Percentiles rank a stretch among this genome's conserved stretches.
Conservation (phyloP, 1,140 invertebrate genomes). For the Cyclina sinensis region DNA sequence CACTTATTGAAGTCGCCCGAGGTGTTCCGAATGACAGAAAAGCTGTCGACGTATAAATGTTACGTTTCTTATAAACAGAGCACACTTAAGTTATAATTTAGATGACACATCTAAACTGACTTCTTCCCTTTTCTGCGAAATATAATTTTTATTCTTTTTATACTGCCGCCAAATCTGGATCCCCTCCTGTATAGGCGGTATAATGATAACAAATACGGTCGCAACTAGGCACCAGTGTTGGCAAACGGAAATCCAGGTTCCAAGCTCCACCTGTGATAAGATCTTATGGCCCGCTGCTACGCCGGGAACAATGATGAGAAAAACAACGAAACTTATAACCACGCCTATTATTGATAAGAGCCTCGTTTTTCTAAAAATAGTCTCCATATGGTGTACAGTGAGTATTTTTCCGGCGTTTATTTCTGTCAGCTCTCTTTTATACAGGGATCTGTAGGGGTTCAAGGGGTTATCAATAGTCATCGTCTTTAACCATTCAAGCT, state of each 20-base stretch:
- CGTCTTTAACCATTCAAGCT: conserved; percentile 67
- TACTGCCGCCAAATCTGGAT: conserved; percentile 33
- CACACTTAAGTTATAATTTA: too few species aligned
- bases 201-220: conserved; percentile 29
- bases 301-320: conserved; percentile 63
- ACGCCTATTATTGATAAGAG: conserved; percentile 55
- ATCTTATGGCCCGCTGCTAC: conserved; percentile 35
- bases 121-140: not conserved
- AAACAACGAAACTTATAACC: conserved; percentile 57
- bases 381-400: conserved; percentile 55
- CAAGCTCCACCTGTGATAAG: not conserved
- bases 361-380: conserved; percentile 63
- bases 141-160: conserved; percentile 6
- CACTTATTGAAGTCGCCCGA: too few species aligned
- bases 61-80: too few species aligned
- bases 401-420: conserved; percentile 66
- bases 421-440: conserved; percentile 76
- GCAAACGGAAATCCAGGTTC: conserved; percentile 7
- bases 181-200: conserved; percentile 43
- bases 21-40: too few species aligned
- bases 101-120: too few species aligned
- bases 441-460: conserved; percentile 83
- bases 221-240: conserved; percentile 41
- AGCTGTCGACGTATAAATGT: too few species aligned
- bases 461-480: conserved; percentile 86